These are phyloP conservation scores for Coreoperca whiteheadi DNA, from an alignment of 2,113 vertebrate species.

Conservation along the genomic window DNA sequence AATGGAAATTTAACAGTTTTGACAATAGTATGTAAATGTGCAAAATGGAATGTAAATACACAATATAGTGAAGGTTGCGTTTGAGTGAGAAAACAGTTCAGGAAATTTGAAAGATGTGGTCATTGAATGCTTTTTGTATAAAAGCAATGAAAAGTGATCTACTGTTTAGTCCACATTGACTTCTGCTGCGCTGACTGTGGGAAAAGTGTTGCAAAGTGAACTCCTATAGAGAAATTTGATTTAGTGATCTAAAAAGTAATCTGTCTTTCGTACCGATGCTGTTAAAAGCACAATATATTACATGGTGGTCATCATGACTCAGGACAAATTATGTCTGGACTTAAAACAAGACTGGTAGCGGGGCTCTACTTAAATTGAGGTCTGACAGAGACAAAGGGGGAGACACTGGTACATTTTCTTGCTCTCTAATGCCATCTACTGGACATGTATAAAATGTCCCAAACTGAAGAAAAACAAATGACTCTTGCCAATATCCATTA, in stretches of 20 bases:
- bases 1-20: background rate
- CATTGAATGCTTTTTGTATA: too few relatives aligned
- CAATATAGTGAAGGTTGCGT: background rate
- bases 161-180: background rate
- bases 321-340: background rate
- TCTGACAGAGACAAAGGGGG: background rate
- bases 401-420: background rate
- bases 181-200: too few relatives aligned
- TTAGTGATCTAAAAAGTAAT: too few relatives aligned
- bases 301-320: background rate
- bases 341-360: background rate
- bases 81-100: background rate
- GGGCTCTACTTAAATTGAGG: background rate
- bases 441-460: slow-evolving; percentile 23
- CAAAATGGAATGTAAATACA: background rate
- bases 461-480: background rate
- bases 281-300: background rate
- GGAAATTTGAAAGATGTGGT: too few relatives aligned
- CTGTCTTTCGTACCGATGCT: too few relatives aligned
- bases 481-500: background rate
- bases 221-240: too few relatives aligned
- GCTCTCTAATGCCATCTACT: slow-evolving; percentile 73
- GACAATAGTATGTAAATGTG: background rate
- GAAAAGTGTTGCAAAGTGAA: too few relatives aligned
- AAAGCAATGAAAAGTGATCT: too few relatives aligned